phyloP scores from a whole-genome alignment of 2,888 invertebrate species.

The Linnaemya vulpina region DNA sequence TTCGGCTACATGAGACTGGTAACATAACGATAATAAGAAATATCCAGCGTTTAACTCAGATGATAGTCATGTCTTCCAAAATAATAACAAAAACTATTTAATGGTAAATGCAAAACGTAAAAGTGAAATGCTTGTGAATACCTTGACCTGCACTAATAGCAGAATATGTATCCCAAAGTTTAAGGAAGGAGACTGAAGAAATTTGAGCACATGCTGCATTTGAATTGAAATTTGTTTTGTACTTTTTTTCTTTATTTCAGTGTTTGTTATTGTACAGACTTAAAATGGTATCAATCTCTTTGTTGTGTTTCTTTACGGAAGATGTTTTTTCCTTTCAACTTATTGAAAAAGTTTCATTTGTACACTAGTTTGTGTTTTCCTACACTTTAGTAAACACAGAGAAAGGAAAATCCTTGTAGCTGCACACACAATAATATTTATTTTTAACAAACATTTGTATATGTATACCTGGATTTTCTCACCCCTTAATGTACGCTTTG shows the following conservation, averaged over 20 bases:
- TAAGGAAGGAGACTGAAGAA: neutral
- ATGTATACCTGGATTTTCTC: neutral
- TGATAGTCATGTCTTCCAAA: slow-evolving; percentile 20
- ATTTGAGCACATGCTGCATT: neutral
- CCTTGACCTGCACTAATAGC: slow-evolving; percentile 27
- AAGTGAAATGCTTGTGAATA: neutral
- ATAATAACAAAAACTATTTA: slow-evolving; percentile 19
- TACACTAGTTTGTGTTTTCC: neutral
- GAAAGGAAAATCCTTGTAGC: neutral
- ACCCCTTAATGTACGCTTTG: slow-evolving; percentile 4
- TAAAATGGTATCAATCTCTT: neutral
- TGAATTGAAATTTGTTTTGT: too few species aligned
- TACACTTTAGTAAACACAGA: neutral
- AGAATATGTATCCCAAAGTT: neutral
- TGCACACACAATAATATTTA: slow-evolving; percentile 1
- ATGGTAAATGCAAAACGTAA: neutral
- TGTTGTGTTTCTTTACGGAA: neutral
- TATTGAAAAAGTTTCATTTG: neutral
- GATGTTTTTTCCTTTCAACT: neutral
- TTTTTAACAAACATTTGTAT: slow-evolving; percentile 12
- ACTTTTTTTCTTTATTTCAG: too few species aligned
- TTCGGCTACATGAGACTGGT: neutral
- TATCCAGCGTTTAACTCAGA: slow-evolving; percentile 12
- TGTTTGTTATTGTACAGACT: too few species aligned
- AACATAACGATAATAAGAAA: slow-evolving; percentile 17